Base-by-base conservation (phyloP, 2,888 invertebrate genomes). In the Hirtodrosophila trivittata region DNA sequence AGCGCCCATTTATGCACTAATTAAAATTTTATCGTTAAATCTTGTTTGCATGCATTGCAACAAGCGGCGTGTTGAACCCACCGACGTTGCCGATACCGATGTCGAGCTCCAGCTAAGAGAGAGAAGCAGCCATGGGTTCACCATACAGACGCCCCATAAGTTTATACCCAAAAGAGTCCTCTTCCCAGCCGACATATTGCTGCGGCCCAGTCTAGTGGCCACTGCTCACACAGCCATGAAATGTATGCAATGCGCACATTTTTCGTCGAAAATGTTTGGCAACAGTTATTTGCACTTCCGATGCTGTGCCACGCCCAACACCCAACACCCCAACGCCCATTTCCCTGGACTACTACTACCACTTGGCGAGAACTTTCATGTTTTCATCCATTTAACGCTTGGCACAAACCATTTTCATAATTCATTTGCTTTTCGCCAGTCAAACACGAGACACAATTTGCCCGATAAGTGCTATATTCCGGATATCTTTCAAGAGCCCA, bases 21-120 rank as follows among this genome's bases (percentile, higher is more conserved):
- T 83, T 83, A 83, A 83, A 83, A 83, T 83, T 83, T 83, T 83
- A 83, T 83, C 83, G 85, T 84, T 86, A 83, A 83, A 86, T 83
- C 86, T 83, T 83, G 86, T 86, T 86, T 86, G 86, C 84, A 77
- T 83, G 75, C 80, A 78, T 83, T 71, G 77, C 66, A 80, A 76
- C 75, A 83, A 70, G 73, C 75, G 63, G 66, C 64, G 55, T 69
- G 69, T 47, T 73, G 71, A 64, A 38, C 41, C 37, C 73, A 50
- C 28, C 57, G 39, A 52, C 60, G 33, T 14, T 35, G 26, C 37
- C 41, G 41, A 28, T 43, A 35, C 3, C 35, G 21, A 7, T 38
- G 41, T 14, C 21, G 30, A 38, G 46, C 51, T 56, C 47, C 39
- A 47, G 54, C 10, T 18, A 12, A 10, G 1, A 3, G 41, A 57